phyloP scores from a whole-genome alignment of 1,140 invertebrate species.

The Dinothrombium tinctorium region DNA sequence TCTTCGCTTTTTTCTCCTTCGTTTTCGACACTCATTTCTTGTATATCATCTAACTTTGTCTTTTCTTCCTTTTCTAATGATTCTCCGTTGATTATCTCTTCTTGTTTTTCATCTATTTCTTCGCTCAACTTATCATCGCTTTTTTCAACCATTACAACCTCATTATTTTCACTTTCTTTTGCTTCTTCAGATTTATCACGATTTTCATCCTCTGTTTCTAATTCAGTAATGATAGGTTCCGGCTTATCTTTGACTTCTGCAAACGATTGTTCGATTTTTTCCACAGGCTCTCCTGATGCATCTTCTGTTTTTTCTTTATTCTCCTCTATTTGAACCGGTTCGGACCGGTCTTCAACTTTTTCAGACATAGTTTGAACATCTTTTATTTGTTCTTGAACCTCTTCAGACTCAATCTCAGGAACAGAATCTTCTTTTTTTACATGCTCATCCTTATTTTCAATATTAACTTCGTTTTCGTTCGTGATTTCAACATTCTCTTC shows the following conservation, averaged over 20 bases:
- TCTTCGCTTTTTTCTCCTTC: not conserved
- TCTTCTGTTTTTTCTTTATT: not conserved
- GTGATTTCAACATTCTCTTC: not conserved
- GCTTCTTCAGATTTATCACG: constrained; percentile 2
- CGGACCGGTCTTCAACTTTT: not conserved
- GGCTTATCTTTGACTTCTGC: too few species aligned
- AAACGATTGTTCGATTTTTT: not conserved
- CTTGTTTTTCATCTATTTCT: not conserved
- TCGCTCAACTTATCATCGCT: not conserved
- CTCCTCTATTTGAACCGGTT: too few species aligned
- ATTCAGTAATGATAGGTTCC: too few species aligned
- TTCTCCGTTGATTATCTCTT: not conserved
- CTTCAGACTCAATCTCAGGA: not conserved
- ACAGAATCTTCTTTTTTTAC: too few species aligned
- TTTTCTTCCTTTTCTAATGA: not conserved
- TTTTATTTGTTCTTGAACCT: not conserved
- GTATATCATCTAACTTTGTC: not conserved
- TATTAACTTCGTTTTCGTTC: not conserved
- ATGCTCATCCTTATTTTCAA: not conserved
- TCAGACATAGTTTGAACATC: not conserved
- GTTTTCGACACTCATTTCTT: not conserved
- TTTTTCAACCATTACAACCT: not conserved
- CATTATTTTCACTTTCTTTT: constrained; percentile 2
- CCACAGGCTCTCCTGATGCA: not conserved
- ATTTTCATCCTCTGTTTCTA: not conserved